phyloP scores from a whole-genome alignment of 2,888 invertebrate species.

The Sicus ferrugineus region DNA sequence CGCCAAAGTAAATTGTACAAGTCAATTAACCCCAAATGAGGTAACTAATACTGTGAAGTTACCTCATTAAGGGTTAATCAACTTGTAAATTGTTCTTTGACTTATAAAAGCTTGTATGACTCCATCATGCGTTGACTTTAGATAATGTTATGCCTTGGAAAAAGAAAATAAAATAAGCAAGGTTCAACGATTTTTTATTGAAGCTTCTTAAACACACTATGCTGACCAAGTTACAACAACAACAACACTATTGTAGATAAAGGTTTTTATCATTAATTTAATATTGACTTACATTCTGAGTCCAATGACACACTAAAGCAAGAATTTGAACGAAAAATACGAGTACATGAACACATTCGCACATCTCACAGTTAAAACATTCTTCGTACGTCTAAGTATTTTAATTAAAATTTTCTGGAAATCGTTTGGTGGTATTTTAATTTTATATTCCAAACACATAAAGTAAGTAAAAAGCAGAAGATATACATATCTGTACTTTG shows the following conservation, averaged over 20 bases:
- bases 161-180: neutral
- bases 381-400: neutral
- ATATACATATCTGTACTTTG: neutral
- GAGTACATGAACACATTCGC: neutral
- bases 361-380: neutral
- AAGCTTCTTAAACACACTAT: neutral
- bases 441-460: conserved; percentile 20
- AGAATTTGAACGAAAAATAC: neutral
- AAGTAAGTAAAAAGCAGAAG: conserved; percentile 10
- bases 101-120: neutral
- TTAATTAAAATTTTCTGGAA: neutral
- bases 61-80: neutral
- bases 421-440: neutral
- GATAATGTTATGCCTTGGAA: neutral
- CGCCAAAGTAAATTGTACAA: too few relatives aligned
- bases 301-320: conserved; percentile 13
- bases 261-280: conserved; percentile 22
- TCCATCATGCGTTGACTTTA: neutral
- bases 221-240: neutral
- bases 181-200: neutral
- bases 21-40: too few relatives aligned
- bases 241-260: neutral
- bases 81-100: neutral
- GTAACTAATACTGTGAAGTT: too few relatives aligned
- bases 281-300: conserved; percentile 21